These are phyloP conservation scores for Lasioglossum malachurum DNA, from an alignment of 2,888 invertebrate genomes.

Conservation along the genomic window DNA sequence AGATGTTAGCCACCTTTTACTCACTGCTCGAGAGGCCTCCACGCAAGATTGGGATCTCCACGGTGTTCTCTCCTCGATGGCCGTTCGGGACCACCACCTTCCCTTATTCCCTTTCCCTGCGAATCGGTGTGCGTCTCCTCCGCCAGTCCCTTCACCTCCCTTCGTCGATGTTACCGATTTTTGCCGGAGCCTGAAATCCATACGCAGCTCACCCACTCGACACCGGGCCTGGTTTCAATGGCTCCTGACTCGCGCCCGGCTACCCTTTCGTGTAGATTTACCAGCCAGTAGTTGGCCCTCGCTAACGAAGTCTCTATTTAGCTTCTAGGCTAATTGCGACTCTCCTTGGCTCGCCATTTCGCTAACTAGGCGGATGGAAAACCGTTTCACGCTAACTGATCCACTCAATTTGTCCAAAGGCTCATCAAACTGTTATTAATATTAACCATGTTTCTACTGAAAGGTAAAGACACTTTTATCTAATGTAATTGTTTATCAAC, in stretches of 20 bases:
- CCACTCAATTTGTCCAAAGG: background rate
- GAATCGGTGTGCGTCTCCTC: constrained; percentile 41
- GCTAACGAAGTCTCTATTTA: constrained; percentile 59
- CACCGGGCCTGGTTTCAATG: constrained; percentile 39
- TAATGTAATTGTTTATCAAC: background rate
- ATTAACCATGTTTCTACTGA: background rate
- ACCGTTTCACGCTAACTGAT: background rate
- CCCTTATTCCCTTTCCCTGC: constrained; percentile 58
- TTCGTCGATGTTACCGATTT: constrained; percentile 67
- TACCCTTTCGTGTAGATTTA: constrained; percentile 45
- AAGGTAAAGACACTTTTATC: background rate
- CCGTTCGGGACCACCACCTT: constrained; percentile 59
- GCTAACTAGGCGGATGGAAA: background rate
- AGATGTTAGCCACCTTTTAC: constrained; percentile 82
- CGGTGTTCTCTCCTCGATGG: constrained; percentile 70
- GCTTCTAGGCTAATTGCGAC: constrained; percentile 9
- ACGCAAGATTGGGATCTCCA: constrained; percentile 80
- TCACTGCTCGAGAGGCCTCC: constrained; percentile 80
- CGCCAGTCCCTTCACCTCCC: constrained; percentile 19
- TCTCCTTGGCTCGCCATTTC: background rate
- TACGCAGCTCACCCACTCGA: constrained; percentile 38
- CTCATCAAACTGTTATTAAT: background rate
- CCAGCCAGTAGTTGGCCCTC: constrained; percentile 12
- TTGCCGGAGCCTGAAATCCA: constrained; percentile 60
- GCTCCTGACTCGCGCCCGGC: constrained; percentile 34